A percentile compares a stretch with the other conserved stretches of the same genome.
phyloP scores from a whole-genome alignment of 2,888 invertebrate species.

The Drosophila kokeensis region DNA sequence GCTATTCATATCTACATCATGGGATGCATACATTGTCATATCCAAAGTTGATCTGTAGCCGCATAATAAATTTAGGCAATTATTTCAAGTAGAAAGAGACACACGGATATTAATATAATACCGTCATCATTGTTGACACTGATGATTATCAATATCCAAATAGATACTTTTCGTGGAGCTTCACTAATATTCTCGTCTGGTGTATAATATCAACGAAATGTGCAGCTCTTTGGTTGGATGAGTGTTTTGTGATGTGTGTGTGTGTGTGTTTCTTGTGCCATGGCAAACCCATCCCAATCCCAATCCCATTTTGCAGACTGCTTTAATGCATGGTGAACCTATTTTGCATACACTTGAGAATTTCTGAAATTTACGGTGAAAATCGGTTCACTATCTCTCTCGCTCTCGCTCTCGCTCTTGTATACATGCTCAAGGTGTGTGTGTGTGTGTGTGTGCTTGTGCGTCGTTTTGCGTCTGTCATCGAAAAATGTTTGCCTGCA shows the following conservation, averaged over 20 bases:
- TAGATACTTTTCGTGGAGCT: neutral
- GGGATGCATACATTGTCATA: neutral
- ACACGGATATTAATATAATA: neutral
- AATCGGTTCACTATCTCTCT: constrained; percentile 42
- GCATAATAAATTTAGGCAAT: neutral
- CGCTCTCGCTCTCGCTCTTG: neutral
- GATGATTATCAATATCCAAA: neutral
- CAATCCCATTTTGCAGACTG: constrained; percentile 13
- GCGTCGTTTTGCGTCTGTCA: constrained; percentile 61
- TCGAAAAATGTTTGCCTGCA: constrained; percentile 62
- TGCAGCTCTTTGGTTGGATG: neutral
- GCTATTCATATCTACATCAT: neutral
- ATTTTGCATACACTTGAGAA: constrained; percentile 52
- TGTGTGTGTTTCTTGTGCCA: constrained; percentile 13
- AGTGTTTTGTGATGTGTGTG: constrained; percentile 4
- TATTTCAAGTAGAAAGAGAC: neutral
- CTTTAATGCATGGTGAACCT: constrained; percentile 22
- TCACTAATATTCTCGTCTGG: neutral
- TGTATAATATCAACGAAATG: neutral
- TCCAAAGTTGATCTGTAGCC: neutral
- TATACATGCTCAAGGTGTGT: constrained; percentile 9
- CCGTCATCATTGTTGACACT: neutral
- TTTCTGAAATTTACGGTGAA: constrained; percentile 54
- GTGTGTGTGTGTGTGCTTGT: constrained; percentile 30
- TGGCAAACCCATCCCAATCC: neutral